A percentile compares a stretch with the other conserved stretches of the same genome.
Conservation (phyloP, 1,140 invertebrate genomes). For the Archegozetes longisetosus region DNA sequence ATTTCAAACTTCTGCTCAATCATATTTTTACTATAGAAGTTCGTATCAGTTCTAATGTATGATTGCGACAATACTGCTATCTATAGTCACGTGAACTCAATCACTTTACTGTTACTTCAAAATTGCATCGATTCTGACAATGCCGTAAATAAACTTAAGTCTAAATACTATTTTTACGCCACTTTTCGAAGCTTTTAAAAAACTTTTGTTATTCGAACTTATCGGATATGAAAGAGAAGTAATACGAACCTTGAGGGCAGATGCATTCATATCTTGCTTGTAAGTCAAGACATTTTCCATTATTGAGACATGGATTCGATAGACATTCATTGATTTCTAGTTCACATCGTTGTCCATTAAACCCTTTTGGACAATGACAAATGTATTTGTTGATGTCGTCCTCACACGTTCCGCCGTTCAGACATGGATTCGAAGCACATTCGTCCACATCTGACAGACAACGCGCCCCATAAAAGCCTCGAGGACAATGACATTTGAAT, state of each 20-base stretch:
- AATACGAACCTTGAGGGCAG: conserved; percentile 6
- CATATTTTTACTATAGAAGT: too few relatives aligned
- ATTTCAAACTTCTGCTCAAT: too few relatives aligned
- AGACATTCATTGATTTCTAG: conserved; percentile 73
- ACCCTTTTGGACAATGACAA: conserved; percentile 56
- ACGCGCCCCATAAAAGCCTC: conserved; percentile 73
- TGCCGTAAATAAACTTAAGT: too few relatives aligned
- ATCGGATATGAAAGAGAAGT: too few relatives aligned
- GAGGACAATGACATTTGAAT: conserved; percentile 49
- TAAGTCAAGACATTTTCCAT: conserved; percentile 2
- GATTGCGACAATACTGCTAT: too few relatives aligned
- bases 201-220: too few relatives aligned
- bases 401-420: conserved; percentile 67
- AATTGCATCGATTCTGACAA: too few relatives aligned
- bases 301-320: conserved; percentile 60
- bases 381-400: conserved; percentile 46
- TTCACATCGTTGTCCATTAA: conserved; percentile 73
- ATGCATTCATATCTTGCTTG: background rate
- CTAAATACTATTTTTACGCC: too few relatives aligned
- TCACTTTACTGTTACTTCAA: too few relatives aligned
- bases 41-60: too few relatives aligned
- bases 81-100: too few relatives aligned
- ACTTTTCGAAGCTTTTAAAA: too few relatives aligned
- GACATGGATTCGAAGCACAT: conserved; percentile 64
- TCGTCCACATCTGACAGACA: conserved; percentile 79